Evolutionary conservation across 2,797 vertebrate species (phyloP), one percentile per base, ranked within the genome.

Genomic region (Streptopelia turtur): DNA sequence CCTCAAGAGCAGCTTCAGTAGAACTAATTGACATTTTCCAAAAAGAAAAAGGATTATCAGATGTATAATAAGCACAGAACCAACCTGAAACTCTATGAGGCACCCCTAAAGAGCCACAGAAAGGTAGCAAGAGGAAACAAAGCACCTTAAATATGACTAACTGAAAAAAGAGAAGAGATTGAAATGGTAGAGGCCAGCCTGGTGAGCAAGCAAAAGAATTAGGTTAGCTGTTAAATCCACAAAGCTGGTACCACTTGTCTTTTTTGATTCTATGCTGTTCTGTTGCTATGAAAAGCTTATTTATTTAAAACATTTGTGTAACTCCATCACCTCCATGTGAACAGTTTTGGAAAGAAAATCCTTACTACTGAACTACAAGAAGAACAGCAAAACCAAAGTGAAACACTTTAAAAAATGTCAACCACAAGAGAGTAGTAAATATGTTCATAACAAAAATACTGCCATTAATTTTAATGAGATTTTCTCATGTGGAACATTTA

Each of bases 401-500:
- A 87, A 93, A 90, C 63, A 30, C 59, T 83, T 90, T 35, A 6
- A 20, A 49, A 93, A 86, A 84, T 63, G 47, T 47, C 79, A 75
- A 20, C 68, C 70, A 68, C 52, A 68, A 56, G 49, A 75, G 30
- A 82, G 43, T 50, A 87, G 35, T 92, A 95, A 95, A 83, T 84
- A 83, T 50, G n/a, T 15, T 91, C 70, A 59, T 90, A 79, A 53
- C 37, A 65, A 90, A 91, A 94, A 35, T 28, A 45, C 13, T 88
- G 25, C 15, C 13, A 82, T 85, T 94, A 84, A 79, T 94, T 95
- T 91, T 93, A 83, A 91, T 61, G 47, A 65, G 28, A 78, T 92
- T 84, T 89, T 87, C 39, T 92, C 75, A 77, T 31, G 41, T 69
- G 71, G 27, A 93, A 85, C 75, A 64, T 87, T 94, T 87, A 84